Percentiles rank a stretch among this genome's conserved stretches.
Evolutionary conservation across 2,888 invertebrate genomes (phyloP).

Genomic region (Chrysolina americana): DNA sequence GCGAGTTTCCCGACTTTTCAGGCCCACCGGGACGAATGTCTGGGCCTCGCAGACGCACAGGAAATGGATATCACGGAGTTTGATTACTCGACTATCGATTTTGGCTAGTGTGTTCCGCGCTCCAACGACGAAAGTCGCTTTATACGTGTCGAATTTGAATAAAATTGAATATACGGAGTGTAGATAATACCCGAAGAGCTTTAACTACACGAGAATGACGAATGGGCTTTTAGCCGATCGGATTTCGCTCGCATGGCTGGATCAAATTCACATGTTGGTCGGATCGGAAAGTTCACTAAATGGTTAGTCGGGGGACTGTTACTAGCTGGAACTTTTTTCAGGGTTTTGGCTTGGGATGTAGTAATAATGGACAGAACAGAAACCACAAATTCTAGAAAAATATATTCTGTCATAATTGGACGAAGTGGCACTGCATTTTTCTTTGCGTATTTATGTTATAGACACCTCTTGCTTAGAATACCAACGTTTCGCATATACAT

Average conservation of each 20-base stretch:
- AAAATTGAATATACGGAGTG: slow-evolving; percentile 24
- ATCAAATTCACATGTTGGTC: neutral
- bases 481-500: no score
- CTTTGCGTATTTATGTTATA: no score
- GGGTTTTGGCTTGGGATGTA: no score
- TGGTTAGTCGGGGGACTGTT: no score
- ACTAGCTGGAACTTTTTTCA: no score
- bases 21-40: slow-evolving; percentile 25
- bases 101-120: slow-evolving; percentile 15
- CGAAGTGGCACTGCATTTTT: no score
- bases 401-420: no score
- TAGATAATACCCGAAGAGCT: slow-evolving; percentile 20
- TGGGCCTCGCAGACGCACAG: slow-evolving; percentile 24
- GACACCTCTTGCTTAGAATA: no score
- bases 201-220: slow-evolving; percentile 8
- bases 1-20: neutral
- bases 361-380: no score
- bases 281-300: neutral
- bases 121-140: slow-evolving; percentile 32
- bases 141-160: slow-evolving; percentile 33
- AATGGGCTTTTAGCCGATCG: slow-evolving; percentile 23
- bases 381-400: no score
- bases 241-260: slow-evolving; percentile 9
- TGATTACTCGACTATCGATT: slow-evolving; percentile 45
- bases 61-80: slow-evolving; percentile 47